Evolutionary conservation across 2,797 vertebrate genomes (phyloP), one percentile per base, ranked within the genome.

Genomic region (Stomatorhinus walkeri): DNA sequence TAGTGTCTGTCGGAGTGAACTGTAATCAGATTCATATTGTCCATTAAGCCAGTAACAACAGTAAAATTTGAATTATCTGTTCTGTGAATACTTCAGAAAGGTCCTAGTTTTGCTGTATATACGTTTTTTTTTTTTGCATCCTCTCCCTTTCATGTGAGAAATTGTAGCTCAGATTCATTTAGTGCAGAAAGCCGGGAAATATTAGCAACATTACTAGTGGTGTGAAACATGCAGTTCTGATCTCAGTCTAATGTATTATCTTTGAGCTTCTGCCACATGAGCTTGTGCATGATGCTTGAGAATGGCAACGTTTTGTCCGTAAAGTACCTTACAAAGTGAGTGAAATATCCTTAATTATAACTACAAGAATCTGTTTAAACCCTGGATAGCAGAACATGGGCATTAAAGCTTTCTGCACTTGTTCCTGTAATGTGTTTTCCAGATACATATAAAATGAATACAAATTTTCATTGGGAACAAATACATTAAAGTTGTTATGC

Each of bases 21-120:
- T 52, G 83, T 40, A 54, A 87, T 87, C 85, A 54, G 51, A 87
- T 87, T 87, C 85, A 87, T 54, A 59, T 87, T 56, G 32, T 59
- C 52, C 85, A 87, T 87, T 56, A 87, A 87, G 28, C 24, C 32
- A 59, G 52, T 40, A 54, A 59, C 85, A 87, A 59, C 24, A 59
- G 85, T 87, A 56, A 87, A 87, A 87, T 87, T 56, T 36, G 85
- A 87, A 40, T 87, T 19, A 87, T 87, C 52, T 36, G 12, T 54
- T 52, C 51, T 56, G 28, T n/a, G 52, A 51, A 87, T 36, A 56
- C 32, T 14, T 59, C 32, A 51, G 81, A 22, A 87, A 59, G 32
- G 32, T 40, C 49, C 32, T 2, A 9, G 8, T 40, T 32, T 87
- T 8, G 4, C 24, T 87, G 16, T 3, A 43, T 2, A n/a, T 46